A percentile compares a stretch with the other conserved stretches of the same genome.
phyloP scores from a whole-genome alignment of 2,888 invertebrate genomes.

The Dysmachus trigonus region DNA sequence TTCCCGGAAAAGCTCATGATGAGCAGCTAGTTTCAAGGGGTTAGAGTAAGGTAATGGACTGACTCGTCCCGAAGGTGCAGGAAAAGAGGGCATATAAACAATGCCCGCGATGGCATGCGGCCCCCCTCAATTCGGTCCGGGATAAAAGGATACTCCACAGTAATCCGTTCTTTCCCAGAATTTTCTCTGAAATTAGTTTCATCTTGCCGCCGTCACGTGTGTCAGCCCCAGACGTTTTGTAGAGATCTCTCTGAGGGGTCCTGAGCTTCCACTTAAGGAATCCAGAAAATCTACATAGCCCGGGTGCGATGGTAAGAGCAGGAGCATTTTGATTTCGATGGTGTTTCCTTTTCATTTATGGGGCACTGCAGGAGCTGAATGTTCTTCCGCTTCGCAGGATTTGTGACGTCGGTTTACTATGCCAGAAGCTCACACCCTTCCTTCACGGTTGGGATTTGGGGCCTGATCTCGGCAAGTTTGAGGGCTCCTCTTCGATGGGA shows the following conservation, averaged over 20 bases:
- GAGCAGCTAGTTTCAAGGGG: neutral
- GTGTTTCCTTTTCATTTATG: neutral
- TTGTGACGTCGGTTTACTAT: neutral
- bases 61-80: neutral
- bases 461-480: neutral
- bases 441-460: neutral
- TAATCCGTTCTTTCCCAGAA: neutral
- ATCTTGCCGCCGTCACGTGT: neutral
- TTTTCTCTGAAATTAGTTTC: neutral
- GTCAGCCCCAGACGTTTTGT: neutral
- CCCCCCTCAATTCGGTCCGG: neutral
- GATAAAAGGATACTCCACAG: neutral
- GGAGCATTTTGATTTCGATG: neutral
- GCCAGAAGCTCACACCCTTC: neutral
- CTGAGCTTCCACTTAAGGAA: neutral
- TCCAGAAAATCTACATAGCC: neutral
- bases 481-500: neutral
- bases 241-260: neutral
- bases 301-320: neutral
- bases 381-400: neutral
- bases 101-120: neutral
- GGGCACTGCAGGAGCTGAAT: neutral
- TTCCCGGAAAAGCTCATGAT: neutral
- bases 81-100: neutral
- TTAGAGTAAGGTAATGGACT: neutral